phyloP scores from a whole-genome alignment of 23 tunicate genomes.

The Styela clava region DNA sequence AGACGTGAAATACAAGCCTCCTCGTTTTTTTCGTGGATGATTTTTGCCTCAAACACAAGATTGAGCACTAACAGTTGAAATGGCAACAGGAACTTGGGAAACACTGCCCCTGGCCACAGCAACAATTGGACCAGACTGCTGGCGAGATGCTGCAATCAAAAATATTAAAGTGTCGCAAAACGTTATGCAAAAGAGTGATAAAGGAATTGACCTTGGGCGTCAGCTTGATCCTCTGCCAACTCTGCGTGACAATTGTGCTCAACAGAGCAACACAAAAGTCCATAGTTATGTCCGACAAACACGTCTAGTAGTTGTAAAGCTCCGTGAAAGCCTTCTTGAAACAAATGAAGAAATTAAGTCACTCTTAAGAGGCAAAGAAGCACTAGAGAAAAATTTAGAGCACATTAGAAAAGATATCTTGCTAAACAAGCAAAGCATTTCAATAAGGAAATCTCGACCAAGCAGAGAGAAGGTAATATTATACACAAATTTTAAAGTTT shows the following conservation, averaged over 20 bases:
- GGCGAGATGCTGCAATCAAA: constrained; percentile 88
- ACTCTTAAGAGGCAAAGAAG: constrained; percentile 78
- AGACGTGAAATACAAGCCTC: not conserved
- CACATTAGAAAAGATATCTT: constrained; percentile 94
- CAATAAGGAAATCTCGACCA: constrained; percentile 73
- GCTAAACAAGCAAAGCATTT: constrained; percentile 79
- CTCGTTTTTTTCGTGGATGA: not conserved
- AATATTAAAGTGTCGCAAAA: constrained; percentile 90
- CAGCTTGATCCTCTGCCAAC: constrained; percentile 86
- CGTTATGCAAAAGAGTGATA: constrained; percentile 79
- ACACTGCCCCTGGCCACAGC: constrained; percentile 83
- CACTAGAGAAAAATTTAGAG: constrained; percentile 78
- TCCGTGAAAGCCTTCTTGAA: constrained; percentile 73
- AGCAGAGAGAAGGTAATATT: constrained; percentile 82
- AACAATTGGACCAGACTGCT: constrained; percentile 85
- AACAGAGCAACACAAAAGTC: constrained; percentile 78
- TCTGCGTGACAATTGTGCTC: constrained; percentile 65
- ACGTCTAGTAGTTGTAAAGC: constrained; percentile 66
- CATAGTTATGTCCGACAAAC: constrained; percentile 67
- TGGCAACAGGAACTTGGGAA: constrained; percentile 96
- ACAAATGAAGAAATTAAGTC: constrained; percentile 99
- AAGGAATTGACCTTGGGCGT: constrained; percentile 72
- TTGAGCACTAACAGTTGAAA: not conserved
- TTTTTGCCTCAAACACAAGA: not conserved
- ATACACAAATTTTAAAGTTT: no score